Base-by-base conservation (phyloP, 2,797 vertebrate genomes). In the Pipistrellus pygmaeus region DNA sequence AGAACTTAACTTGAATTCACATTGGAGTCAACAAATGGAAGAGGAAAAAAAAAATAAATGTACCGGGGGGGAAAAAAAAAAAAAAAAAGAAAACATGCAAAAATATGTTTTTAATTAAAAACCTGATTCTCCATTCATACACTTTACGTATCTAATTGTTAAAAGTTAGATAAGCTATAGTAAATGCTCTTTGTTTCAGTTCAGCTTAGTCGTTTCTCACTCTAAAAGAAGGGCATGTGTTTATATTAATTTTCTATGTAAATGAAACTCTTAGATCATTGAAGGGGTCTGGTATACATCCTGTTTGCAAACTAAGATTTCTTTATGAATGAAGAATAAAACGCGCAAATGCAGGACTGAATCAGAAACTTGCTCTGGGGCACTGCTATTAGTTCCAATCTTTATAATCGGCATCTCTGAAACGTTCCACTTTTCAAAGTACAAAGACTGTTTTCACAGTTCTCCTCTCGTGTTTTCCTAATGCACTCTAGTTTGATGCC, bases 241-340 rank as follows among this genome's bases (percentile, higher is more conserved):
- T 96, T 95, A 83, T 27, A 72, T 73, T 80, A 93, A 91, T 93
- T 94, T 92, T 96, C 89, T 27, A 89, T 64, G 73, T 35, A 30
- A 69, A 95, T 72, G 51, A 94, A 96, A 96, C 88, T 85, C 82
- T 96, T 35, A 94, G 60, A 77, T 90, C 88, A 83, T 96, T 78
- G 78, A 46, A 38, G 85, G 85, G 94, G 93, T 97, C 97, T 98
- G 72, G 51, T 94, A 72, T 96, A 93, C 86, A 97, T 98, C 94
- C 97, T 97, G 96, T 94, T 93, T 82, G 17, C 66, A 92, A 81
- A 93, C 85, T 95, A 95, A 97, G 90, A 96, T 95, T 95, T 78
- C 93, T 78, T 88, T 81, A 93, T 93, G 82, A 97, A 96, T 97
- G 75, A 91, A 96, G 95, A 97, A 91, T 48, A 78, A 96, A 97